phyloP scores from a whole-genome alignment of 2,797 vertebrate species.

The Enteromius fasciolatus region DNA sequence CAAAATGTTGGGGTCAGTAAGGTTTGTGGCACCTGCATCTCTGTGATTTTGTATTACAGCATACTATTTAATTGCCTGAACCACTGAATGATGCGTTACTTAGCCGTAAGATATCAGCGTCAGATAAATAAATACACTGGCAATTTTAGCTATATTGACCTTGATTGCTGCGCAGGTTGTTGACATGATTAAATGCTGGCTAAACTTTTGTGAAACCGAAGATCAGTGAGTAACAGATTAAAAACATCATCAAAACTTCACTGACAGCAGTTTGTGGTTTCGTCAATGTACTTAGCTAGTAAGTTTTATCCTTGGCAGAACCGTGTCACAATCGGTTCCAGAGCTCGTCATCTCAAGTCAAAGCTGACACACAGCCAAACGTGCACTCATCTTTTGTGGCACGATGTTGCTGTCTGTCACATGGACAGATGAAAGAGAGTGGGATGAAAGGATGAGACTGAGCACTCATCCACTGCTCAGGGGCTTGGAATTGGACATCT shows the following conservation, averaged over 20 bases:
- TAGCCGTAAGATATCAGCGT: neutral
- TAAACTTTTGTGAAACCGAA: conserved; percentile 1
- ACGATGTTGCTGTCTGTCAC: conserved; percentile 38
- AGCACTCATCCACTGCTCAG: conserved; percentile 54
- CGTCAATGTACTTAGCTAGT: conserved; percentile 11
- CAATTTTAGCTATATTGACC: neutral
- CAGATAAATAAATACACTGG: neutral
- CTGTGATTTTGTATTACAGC: neutral
- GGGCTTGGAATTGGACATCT: conserved; percentile 50
- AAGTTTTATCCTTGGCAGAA: conserved; percentile 19
- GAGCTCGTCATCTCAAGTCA: conserved; percentile 21
- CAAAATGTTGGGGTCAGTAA: neutral
- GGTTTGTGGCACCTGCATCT: too few relatives aligned
- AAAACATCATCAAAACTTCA: conserved; percentile 9
- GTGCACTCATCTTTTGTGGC: conserved; percentile 37
- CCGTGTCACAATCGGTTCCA: conserved; percentile 10
- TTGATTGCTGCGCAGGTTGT: conserved; percentile 18
- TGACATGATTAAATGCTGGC: conserved; percentile 3
- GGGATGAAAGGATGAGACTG: conserved; percentile 64
- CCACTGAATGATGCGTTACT: neutral
- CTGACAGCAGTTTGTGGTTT: conserved; percentile 20
- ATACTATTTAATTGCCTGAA: neutral
- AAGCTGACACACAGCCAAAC: conserved; percentile 39
- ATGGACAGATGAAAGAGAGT: conserved; percentile 57
- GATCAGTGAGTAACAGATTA: conserved; percentile 14